These are phyloP conservation scores for Flabesymbios commensalis DNA, from an alignment of 2,888 invertebrate species.

Conservation along the genomic window DNA sequence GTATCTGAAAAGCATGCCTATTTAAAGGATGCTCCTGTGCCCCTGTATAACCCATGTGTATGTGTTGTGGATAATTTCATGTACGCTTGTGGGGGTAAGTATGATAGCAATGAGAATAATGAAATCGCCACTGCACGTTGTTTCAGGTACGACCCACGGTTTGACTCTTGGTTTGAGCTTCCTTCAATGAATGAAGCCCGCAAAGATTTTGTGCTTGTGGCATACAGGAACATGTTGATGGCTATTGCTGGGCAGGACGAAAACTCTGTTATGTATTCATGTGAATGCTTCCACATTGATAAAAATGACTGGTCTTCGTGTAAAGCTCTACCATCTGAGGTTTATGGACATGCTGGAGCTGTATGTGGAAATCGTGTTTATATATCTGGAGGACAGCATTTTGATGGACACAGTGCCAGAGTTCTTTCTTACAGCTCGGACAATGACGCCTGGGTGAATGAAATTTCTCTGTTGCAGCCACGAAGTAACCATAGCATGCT, in stretches of 20 bases:
- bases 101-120: constrained; percentile 56
- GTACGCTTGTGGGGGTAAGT: constrained; percentile 60
- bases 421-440: constrained; percentile 48
- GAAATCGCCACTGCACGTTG: constrained; percentile 60
- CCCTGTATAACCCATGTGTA: constrained; percentile 57
- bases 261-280: constrained; percentile 58
- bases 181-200: constrained; percentile 59
- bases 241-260: constrained; percentile 59
- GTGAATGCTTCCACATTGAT: constrained; percentile 53
- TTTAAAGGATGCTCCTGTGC: constrained; percentile 52
- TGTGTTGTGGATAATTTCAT: constrained; percentile 59
- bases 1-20: constrained; percentile 49
- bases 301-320: constrained; percentile 57
- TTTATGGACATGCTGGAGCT: constrained; percentile 56
- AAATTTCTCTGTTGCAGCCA: constrained; percentile 47
- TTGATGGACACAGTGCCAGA: constrained; percentile 53
- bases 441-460: constrained; percentile 51
- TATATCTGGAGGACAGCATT: constrained; percentile 57
- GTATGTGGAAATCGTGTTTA: constrained; percentile 49
- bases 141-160: constrained; percentile 59
- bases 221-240: constrained; percentile 43
- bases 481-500: constrained; percentile 56
- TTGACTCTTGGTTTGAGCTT: constrained; percentile 57
- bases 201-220: constrained; percentile 56
- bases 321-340: constrained; percentile 48